These are phyloP conservation scores for Belonocnema kinseyi DNA, from an alignment of 1,140 invertebrate species.

Conservation along the genomic window DNA sequence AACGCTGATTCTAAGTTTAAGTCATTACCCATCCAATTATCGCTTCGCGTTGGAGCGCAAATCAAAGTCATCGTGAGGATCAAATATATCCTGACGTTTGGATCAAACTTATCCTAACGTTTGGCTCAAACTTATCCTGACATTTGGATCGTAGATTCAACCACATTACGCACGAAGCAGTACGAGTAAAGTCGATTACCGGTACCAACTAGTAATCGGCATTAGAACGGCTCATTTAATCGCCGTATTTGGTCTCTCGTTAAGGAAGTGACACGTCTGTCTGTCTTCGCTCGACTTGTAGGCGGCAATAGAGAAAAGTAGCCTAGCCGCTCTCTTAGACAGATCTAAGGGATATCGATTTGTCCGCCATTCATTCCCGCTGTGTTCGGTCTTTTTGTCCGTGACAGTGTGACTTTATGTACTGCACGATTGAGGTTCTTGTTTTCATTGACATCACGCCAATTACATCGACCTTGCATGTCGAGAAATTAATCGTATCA, in stretches of 20 bases:
- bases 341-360: conserved; percentile 27
- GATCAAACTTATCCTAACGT: conserved; percentile 23
- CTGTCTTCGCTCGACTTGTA: conserved; percentile 5
- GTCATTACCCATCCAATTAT: not conserved
- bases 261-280: conserved; percentile 28
- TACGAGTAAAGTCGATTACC: not conserved
- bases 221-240: conserved; percentile 28
- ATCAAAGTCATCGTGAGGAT: conserved; percentile 17
- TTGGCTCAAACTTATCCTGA: conserved; percentile 24
- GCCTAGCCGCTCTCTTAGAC: conserved; percentile 15
- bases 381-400: conserved; percentile 23
- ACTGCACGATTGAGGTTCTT: not conserved
- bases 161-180: conserved; percentile 15
- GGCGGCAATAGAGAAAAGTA: conserved; percentile 19
- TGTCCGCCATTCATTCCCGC: not conserved
- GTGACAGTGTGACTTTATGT: conserved; percentile 15
- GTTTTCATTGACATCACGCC: not conserved
- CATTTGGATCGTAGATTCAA: conserved; percentile 25
- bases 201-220: not conserved
- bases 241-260: conserved; percentile 25
- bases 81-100: conserved; percentile 19
- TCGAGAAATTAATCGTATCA: conserved; percentile 1
- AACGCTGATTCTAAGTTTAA: not conserved
- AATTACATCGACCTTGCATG: not conserved
- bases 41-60: conserved; percentile 10